A percentile compares a stretch with the other conserved stretches of the same genome.
phyloP scores from a whole-genome alignment of 2,113 vertebrate species.

The Brachypteracias leptosomus region DNA sequence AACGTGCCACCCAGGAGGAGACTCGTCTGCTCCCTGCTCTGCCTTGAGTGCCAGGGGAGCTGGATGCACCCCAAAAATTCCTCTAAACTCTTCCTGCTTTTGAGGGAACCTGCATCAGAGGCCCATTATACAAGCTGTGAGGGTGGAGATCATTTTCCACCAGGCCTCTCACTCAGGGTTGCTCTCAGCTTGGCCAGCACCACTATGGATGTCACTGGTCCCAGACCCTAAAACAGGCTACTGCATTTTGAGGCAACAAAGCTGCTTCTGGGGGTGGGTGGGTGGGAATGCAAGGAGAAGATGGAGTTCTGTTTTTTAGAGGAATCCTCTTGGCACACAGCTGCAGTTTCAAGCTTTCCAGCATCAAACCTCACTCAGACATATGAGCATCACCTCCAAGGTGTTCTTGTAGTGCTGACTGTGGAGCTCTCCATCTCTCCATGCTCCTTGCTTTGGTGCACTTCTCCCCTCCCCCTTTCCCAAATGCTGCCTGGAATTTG shows the following conservation, averaged over 20 bases:
- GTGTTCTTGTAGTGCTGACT: neutral
- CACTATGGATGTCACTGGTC: neutral
- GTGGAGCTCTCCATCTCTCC: neutral
- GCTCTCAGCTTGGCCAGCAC: neutral
- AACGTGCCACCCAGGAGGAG: neutral
- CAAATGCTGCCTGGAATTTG: neutral
- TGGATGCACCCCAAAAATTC: neutral
- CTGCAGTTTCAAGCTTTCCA: neutral
- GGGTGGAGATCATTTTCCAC: neutral
- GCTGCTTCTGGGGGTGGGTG: neutral
- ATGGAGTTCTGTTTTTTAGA: neutral
- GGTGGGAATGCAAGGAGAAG: neutral
- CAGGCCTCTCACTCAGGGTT: neutral
- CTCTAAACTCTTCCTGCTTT: neutral
- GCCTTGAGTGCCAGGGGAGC: neutral
- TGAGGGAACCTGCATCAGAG: neutral
- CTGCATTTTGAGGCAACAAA: neutral
- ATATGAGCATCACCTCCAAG: neutral
- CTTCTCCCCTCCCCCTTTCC: neutral
- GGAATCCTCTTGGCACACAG: neutral
- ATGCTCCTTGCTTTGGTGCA: neutral
- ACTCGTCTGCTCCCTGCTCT: neutral
- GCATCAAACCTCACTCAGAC: neutral
- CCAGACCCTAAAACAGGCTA: neutral
- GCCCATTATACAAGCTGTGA: neutral